Evolutionary conservation across 1,140 invertebrate species (phyloP), one percentile per base, ranked within the genome.

Genomic region (Cotesia glomerata): DNA sequence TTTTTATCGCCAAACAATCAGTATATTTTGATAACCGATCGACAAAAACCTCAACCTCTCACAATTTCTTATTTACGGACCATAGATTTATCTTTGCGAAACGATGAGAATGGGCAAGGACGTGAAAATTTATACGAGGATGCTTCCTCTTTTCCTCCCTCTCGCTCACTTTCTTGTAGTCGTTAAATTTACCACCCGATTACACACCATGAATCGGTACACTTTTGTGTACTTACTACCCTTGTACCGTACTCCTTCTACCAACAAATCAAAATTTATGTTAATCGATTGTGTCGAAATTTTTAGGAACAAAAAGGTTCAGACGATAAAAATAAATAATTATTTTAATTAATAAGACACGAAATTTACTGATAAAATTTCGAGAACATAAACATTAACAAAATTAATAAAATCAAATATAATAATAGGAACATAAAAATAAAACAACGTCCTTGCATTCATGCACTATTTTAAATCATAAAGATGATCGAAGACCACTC

Each of bases 51-150:
- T 52, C 71, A 9, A 67, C 69, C 62, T 52, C 71, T 18, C 54
- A 26, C 51, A 69, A 35, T 73, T 36, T 69, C 64, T 74, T 74
- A 74, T 74, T 74, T 74, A 74, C 63, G 72, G 69, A 51, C 36
- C 59, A 67, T 69, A 54, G 72, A 74, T 74, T 74, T 74, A 74
- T 70, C 68, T 67, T 35, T 16, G 18, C 36, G 59, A 36, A 51
- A 52, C 64, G 36, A 14, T 54, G 39, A 58, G 49, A 52, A 67
- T 59, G 45, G 51, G 49, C 65, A 67, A 79, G 62, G 67, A 74
- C 65, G 61, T 74, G 66, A 13, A 70, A 79, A 82, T 80, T 78
- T 77, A 80, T 80, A 66, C 54, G 35, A 32, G 58, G 9, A 73
- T 52, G 18, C 59, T 54, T 64, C 34, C 49, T n/a, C 72, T 69